Conservation (phyloP, 2,113 vertebrate genomes). For the Hemichromis elongatus region DNA sequence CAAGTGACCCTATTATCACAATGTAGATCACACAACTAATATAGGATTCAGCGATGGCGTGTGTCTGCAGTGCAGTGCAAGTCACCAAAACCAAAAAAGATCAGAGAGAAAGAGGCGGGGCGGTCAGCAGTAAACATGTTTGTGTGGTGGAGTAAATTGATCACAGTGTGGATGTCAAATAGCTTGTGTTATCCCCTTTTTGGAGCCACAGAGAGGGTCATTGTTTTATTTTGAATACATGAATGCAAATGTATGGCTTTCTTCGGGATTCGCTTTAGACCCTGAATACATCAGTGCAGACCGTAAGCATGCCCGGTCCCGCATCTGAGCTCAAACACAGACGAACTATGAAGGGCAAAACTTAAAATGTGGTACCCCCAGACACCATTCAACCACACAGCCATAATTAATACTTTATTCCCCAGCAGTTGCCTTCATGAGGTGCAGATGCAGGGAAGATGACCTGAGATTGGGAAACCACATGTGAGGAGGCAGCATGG, state of each 20-base stretch:
- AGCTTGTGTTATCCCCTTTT: constrained; percentile 31
- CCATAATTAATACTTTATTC: constrained; percentile 82
- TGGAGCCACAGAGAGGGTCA: constrained; percentile 55
- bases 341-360: constrained; percentile 62
- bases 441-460: constrained; percentile 74
- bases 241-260: constrained; percentile 49
- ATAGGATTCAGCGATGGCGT: background rate
- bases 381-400: constrained; percentile 75
- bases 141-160: constrained; percentile 42
- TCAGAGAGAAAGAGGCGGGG: background rate
- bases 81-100: constrained; percentile 20
- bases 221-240: constrained; percentile 58
- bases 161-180: constrained; percentile 40
- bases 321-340: constrained; percentile 66
- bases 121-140: constrained; percentile 41
- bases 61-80: constrained; percentile 1
- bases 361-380: constrained; percentile 71
- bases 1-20: constrained; percentile 38
- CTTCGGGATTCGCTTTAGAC: constrained; percentile 16
- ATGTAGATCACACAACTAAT: background rate
- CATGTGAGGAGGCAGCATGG: constrained; percentile 71
- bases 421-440: constrained; percentile 73
- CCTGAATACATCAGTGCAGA: constrained; percentile 48
- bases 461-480: constrained; percentile 74
- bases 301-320: constrained; percentile 71